Percentiles rank a stretch among this genome's conserved stretches.
Conservation (phyloP, 2,888 invertebrate species). For the Drosophila mulleri region DNA sequence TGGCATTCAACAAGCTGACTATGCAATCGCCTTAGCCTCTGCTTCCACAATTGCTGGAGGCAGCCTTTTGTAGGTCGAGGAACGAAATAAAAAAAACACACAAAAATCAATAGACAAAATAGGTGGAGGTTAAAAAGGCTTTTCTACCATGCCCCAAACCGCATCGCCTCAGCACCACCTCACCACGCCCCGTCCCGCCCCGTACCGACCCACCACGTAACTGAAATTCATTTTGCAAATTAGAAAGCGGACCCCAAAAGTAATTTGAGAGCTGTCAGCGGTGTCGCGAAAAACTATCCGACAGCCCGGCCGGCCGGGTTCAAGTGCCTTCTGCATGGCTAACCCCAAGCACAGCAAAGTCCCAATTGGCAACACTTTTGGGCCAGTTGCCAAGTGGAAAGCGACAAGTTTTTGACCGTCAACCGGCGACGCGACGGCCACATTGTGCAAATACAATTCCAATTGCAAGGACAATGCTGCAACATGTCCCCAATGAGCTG, state of each 20-base stretch:
- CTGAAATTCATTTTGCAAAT: slow-evolving; percentile 73
- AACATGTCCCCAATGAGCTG: slow-evolving; percentile 47
- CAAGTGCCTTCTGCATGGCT: slow-evolving; percentile 35
- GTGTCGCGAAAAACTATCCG: slow-evolving; percentile 34
- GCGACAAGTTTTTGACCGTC: slow-evolving; percentile 47
- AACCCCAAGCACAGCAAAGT: slow-evolving; percentile 15
- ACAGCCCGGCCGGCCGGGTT: slow-evolving; percentile 24
- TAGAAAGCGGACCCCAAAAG: slow-evolving; percentile 65
- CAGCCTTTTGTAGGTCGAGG: background rate
- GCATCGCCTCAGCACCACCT: too few species aligned
- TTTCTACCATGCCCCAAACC: slow-evolving; percentile 16
- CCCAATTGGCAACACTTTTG: slow-evolving; percentile 37
- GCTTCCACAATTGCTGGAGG: background rate
- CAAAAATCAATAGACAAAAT: slow-evolving; percentile 49
- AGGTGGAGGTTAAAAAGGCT: slow-evolving; percentile 53
- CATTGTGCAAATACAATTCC: slow-evolving; percentile 37
- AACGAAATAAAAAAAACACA: background rate
- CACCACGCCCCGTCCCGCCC: too few species aligned
- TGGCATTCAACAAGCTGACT: slow-evolving; percentile 57
- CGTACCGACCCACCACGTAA: too few species aligned
- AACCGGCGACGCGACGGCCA: slow-evolving; percentile 12
- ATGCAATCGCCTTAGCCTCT: slow-evolving; percentile 3
- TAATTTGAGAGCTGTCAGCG: slow-evolving; percentile 65
- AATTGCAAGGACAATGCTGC: slow-evolving; percentile 47
- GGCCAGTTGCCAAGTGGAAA: slow-evolving; percentile 64